Conservation (phyloP, 2,113 vertebrate species). For the Sinocyclocheilus rhinocerous region DNA sequence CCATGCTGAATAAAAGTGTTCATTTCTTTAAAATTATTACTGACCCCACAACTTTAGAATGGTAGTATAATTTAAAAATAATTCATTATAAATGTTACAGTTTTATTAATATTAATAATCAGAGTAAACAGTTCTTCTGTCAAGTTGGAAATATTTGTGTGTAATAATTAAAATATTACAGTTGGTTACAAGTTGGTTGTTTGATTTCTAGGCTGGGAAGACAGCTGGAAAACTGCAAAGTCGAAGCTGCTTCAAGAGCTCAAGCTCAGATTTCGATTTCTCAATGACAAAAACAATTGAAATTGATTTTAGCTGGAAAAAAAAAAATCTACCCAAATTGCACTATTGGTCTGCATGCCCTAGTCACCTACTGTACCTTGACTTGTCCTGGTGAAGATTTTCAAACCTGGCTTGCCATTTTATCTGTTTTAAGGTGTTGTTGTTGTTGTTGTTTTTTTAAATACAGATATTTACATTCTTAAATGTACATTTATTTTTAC, state of each 20-base stretch:
- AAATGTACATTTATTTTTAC: neutral
- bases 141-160: neutral
- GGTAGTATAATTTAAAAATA: neutral
- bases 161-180: neutral
- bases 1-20: neutral
- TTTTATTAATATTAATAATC: neutral
- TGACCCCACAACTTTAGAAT: neutral
- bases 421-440: no score
- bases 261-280: constrained; percentile 8
- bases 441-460: neutral
- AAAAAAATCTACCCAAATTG: neutral
- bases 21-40: no score
- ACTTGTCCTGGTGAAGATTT: neutral
- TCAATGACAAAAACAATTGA: neutral
- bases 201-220: constrained; percentile 34
- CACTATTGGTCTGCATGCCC: neutral
- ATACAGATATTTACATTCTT: neutral
- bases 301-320: neutral
- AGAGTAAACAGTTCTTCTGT: neutral
- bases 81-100: neutral
- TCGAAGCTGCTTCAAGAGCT: constrained; percentile 42
- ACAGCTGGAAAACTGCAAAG: constrained; percentile 36
- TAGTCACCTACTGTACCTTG: neutral
- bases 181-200: neutral
- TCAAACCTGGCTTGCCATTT: neutral